A percentile compares a stretch with the other conserved stretches of the same genome.
Conservation (phyloP, 92 coral and sea anemone species). For the Diadumene lineata region DNA sequence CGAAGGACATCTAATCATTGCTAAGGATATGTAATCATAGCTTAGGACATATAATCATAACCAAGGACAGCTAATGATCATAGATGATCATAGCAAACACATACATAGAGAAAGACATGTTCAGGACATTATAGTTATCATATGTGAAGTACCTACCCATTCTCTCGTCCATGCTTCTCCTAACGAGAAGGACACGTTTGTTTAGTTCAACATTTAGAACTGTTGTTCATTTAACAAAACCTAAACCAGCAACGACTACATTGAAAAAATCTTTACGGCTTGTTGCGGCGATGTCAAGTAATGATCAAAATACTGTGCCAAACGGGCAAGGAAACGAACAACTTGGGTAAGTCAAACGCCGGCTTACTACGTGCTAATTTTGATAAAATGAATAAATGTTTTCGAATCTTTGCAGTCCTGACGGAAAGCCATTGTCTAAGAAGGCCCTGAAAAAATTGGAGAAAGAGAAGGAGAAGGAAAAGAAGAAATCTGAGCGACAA, state of each 20-base stretch:
- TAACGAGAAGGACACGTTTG: constrained; percentile 33
- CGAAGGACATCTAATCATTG: too few relatives aligned
- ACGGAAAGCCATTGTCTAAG: constrained; percentile 92
- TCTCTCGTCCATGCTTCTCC: constrained; percentile 32
- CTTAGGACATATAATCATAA: too few relatives aligned
- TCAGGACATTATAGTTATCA: too few relatives aligned
- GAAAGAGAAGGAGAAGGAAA: constrained; percentile 93
- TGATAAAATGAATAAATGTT: too few relatives aligned
- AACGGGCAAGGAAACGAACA: constrained; percentile 22
- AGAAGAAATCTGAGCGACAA: constrained; percentile 89
- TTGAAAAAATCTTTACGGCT: constrained; percentile 16
- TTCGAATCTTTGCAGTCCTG: constrained; percentile 76
- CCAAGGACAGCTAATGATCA: too few relatives aligned
- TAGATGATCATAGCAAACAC: too few relatives aligned
- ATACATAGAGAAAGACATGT: too few relatives aligned
- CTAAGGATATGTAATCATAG: too few relatives aligned
- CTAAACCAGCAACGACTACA: constrained; percentile 1
- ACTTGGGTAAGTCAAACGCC: constrained; percentile 48
- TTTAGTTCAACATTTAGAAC: constrained; percentile 34
- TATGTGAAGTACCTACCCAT: too few relatives aligned
- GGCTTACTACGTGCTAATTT: too few relatives aligned
- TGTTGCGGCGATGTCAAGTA: constrained; percentile 51
- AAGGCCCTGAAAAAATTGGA: constrained; percentile 93
- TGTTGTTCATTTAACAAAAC: constrained; percentile 15
- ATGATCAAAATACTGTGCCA: constrained; percentile 57